phyloP scores from a whole-genome alignment of 2,888 invertebrate genomes.

The Synanthedon myopaeformis region DNA sequence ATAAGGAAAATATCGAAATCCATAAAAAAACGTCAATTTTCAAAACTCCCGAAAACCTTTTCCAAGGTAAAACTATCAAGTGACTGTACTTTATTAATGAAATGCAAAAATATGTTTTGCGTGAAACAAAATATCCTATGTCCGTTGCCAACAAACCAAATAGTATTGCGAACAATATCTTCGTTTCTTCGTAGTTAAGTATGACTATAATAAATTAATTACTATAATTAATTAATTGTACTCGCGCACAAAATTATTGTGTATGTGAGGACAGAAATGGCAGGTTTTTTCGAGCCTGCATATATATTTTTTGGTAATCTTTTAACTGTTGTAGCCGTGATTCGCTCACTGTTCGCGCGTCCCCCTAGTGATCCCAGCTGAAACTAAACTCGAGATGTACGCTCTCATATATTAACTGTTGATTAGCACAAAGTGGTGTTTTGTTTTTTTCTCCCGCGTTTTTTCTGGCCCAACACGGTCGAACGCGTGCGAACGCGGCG shows the following conservation, averaged over 20 bases:
- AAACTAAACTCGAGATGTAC: constrained; percentile 45
- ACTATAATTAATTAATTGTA: constrained; percentile 17
- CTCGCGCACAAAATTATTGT: constrained; percentile 45
- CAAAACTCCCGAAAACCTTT: too few relatives aligned
- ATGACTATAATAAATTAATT: constrained; percentile 5
- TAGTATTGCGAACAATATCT: constrained; percentile 54
- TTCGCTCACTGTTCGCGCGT: constrained; percentile 15
- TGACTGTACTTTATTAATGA: too few relatives aligned
- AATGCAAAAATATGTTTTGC: constrained; percentile 13
- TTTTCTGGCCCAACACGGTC: constrained; percentile 19
- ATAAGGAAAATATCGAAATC: too few relatives aligned
- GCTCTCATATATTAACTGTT: constrained; percentile 47
- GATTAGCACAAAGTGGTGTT: constrained; percentile 46
- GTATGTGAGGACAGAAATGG: constrained; percentile 35
- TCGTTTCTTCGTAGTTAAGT: constrained; percentile 54
- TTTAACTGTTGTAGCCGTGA: constrained; percentile 30
- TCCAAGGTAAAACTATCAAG: too few relatives aligned
- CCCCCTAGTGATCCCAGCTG: constrained; percentile 25
- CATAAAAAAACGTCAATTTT: too few relatives aligned
- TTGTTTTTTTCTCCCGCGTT: constrained; percentile 40
- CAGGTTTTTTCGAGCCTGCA: constrained; percentile 33
- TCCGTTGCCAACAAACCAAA: constrained; percentile 59
- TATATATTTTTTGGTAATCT: constrained; percentile 57
- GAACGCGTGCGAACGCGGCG: constrained; percentile 33
- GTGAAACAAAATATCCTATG: constrained; percentile 30